Conservation (phyloP, 2,113 vertebrate genomes). For the Chaetodon auriga region DNA sequence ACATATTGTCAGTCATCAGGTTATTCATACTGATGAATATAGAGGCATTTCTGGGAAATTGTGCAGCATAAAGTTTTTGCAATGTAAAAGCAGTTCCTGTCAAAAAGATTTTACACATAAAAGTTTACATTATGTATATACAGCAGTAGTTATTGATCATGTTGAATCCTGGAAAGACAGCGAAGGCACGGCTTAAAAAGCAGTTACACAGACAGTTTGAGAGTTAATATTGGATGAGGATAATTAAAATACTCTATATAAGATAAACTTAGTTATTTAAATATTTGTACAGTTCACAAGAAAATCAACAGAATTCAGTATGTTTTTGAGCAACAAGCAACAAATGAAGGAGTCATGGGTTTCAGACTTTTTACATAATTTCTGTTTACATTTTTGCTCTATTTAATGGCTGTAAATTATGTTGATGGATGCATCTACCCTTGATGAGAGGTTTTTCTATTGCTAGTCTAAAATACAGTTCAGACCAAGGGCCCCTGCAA, state of each 20-base stretch:
- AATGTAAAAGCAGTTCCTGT: constrained; percentile 68
- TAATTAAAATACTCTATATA: constrained; percentile 72
- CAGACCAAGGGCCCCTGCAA: constrained; percentile 50
- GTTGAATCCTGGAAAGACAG: constrained; percentile 64
- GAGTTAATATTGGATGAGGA: constrained; percentile 56
- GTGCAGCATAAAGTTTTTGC: constrained; percentile 57
- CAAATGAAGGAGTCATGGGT: constrained; percentile 27
- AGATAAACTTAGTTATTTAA: constrained; percentile 70
- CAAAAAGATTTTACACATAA: constrained; percentile 61
- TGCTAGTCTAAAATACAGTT: constrained; percentile 49
- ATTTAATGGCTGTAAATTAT: constrained; percentile 51
- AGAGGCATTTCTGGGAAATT: constrained; percentile 63
- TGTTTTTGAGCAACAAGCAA: constrained; percentile 42
- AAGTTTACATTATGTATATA: constrained; percentile 77
- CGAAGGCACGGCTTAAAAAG: constrained; percentile 39
- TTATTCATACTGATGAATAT: constrained; percentile 63
- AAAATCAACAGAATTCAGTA: constrained; percentile 46
- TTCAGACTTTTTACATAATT: constrained; percentile 35
- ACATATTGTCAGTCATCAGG: constrained; percentile 67
- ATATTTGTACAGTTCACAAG: constrained; percentile 83
- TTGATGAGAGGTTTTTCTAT: constrained; percentile 61
- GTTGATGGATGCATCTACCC: constrained; percentile 36
- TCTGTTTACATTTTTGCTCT: constrained; percentile 41
- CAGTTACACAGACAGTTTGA: constrained; percentile 54
- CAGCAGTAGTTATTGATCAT: constrained; percentile 81